Base-by-base conservation (phyloP, 1,140 invertebrate genomes). In the Macrobrachium nipponense region DNA sequence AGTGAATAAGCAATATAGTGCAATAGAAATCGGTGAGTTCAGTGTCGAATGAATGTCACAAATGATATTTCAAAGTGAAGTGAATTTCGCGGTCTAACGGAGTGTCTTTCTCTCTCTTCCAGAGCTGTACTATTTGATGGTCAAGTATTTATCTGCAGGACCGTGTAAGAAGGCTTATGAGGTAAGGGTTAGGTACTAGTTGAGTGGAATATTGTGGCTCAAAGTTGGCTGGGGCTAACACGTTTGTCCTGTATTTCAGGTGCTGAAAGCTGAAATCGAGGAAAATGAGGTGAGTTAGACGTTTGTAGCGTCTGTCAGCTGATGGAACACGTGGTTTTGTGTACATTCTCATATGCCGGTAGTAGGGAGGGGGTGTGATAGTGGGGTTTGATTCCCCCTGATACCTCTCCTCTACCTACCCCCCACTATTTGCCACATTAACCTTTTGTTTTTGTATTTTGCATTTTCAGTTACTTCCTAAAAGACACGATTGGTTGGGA, bases 101-200 rank as follows among this genome's bases (percentile, higher is more conserved):
- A 77, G 85, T 75, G 72, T 86, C 88, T 87, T 90, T 87, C 89
- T 90, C 90, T 92, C 90, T 92, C 90, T 91, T 82, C 91, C 95
- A 97, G 97, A 99, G 93, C 93, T 98, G 90, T 97, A 97, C 93
- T 98, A 97, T 94, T 93, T 98, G 91, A 97, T 99, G 90, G 95
- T 95, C 87, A 97, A 97, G 93, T 98, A 97, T 93, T 93, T 98
- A 90, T 93, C 94, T 86, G 92, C 93, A 87, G 96, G 97, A 72
- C 96, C 96, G 20, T 95, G 97, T 91, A 92, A 94, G 90, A 93
- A 95, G 90, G 94, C 96, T 89, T 94, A 95, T 86, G 92, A 97
- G 93, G 97, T 98, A 93, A 94, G 94, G 94, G 87, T 60, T 77
- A 17, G 8, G 12, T 73, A 44, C 44, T 36, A 61, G 79, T 18